Conservation (phyloP, 2,113 vertebrate species). For the Misgurnus mizolepis region DNA sequence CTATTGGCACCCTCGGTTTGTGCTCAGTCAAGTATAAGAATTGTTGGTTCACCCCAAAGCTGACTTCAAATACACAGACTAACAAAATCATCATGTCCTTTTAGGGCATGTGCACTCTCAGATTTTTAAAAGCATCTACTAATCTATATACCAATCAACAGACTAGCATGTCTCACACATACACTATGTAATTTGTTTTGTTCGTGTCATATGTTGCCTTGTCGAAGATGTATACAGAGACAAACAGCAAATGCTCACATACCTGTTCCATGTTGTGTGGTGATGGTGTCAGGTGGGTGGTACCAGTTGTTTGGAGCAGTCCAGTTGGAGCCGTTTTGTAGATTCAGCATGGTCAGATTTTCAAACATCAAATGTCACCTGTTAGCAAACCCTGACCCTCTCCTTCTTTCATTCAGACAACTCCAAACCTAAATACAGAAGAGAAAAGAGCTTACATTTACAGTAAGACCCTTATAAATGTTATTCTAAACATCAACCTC, state of each 20-base stretch:
- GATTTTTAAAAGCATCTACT: too few species aligned
- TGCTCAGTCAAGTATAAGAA: conserved; percentile 48
- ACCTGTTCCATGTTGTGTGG: conserved; percentile 60
- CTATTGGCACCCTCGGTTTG: conserved; percentile 47
- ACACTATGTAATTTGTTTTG: too few species aligned
- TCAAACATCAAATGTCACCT: conserved; percentile 63
- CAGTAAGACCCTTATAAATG: too few species aligned
- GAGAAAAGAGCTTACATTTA: not conserved
- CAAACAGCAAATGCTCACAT: not conserved
- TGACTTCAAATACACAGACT: conserved; percentile 29
- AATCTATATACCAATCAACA: too few species aligned
- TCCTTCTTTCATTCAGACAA: conserved; percentile 11
- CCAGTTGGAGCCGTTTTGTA: conserved; percentile 68
- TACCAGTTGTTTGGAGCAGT: conserved; percentile 69
- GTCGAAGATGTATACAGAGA: too few species aligned
- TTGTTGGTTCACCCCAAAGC: conserved; percentile 41
- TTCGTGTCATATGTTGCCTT: too few species aligned
- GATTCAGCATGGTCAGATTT: conserved; percentile 71
- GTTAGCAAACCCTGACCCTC: conserved; percentile 12
- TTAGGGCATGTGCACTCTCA: too few species aligned
- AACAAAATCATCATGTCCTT: not conserved
- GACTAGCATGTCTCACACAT: too few species aligned
- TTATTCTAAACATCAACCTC: too few species aligned
- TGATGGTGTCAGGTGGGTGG: conserved; percentile 61
- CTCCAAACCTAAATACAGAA: not conserved